These are phyloP conservation scores for Drosophila eohydei DNA, from an alignment of 2,888 invertebrate genomes.

Conservation along the genomic window DNA sequence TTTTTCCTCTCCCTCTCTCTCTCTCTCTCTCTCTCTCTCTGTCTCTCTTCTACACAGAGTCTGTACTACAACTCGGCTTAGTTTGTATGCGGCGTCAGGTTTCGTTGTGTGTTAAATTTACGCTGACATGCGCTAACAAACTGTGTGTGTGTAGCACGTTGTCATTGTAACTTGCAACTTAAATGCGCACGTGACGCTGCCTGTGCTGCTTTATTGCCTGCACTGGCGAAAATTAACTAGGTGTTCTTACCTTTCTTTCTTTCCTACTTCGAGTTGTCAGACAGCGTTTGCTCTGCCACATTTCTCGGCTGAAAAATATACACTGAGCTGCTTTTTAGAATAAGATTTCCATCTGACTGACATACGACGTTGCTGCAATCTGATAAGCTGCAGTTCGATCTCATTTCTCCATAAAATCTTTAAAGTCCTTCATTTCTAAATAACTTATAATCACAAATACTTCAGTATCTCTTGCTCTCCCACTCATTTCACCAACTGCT, in stretches of 20 bases:
- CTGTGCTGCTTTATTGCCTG: conserved; percentile 75
- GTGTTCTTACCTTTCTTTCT: conserved; percentile 27
- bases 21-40: not conserved
- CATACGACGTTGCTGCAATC: not conserved
- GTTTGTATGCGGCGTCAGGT: conserved; percentile 79
- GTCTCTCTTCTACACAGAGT: too few species aligned
- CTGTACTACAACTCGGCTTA: conserved; percentile 33
- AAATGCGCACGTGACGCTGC: conserved; percentile 72
- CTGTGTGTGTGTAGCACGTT: conserved; percentile 64
- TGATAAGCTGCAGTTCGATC: not conserved
- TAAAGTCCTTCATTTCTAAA: too few species aligned
- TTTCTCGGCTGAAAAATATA: conserved; percentile 26
- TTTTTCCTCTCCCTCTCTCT: not conserved
- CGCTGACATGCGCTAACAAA: conserved; percentile 79
- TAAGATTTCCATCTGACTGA: not conserved
- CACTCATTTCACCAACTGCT: too few species aligned
- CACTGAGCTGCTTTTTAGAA: conserved; percentile 35
- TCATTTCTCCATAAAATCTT: not conserved
- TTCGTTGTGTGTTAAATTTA: conserved; percentile 77
- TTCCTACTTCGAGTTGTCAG: not conserved
- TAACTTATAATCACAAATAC: too few species aligned
- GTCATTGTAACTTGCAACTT: conserved; percentile 76
- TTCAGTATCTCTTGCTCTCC: too few species aligned
- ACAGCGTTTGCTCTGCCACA: conserved; percentile 30
- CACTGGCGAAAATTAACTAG: conserved; percentile 72